phyloP scores from a whole-genome alignment of 2,888 invertebrate genomes.

The Digitonthophagus gazella region DNA sequence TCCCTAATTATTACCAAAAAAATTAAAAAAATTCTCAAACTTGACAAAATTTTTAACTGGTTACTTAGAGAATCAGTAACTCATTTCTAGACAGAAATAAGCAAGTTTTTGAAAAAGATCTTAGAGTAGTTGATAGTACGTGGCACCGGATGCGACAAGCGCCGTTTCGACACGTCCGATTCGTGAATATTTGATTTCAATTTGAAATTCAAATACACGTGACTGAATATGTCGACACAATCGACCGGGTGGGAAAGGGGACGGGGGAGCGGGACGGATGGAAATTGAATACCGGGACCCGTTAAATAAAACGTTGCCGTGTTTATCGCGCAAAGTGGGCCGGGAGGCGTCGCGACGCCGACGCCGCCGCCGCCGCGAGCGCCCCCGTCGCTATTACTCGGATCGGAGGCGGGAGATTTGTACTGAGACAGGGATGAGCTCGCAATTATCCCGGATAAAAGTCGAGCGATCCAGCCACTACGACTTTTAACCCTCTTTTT shows the following conservation, averaged over 20 bases:
- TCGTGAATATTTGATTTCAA: constrained; percentile 50
- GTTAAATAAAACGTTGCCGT: constrained; percentile 8
- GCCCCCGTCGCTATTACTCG: constrained; percentile 6
- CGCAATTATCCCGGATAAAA: constrained; percentile 15
- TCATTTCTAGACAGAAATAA: too few species aligned
- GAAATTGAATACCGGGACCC: constrained; percentile 2
- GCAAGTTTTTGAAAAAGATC: too few species aligned
- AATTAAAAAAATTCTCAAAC: too few species aligned
- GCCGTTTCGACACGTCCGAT: constrained; percentile 43
- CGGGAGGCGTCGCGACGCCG: neutral
- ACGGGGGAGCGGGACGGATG: neutral
- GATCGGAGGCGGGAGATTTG: constrained; percentile 1
- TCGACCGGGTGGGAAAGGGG: neutral
- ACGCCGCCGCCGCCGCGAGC: neutral
- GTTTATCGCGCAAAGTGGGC: neutral
- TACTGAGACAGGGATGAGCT: constrained; percentile 13
- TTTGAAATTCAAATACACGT: constrained; percentile 47
- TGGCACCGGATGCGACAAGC: constrained; percentile 33
- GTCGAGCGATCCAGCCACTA: neutral
- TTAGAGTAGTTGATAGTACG: too few species aligned
- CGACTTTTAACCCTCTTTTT: neutral
- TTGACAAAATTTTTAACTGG: too few species aligned
- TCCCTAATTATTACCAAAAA: too few species aligned
- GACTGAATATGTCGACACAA: constrained; percentile 13
- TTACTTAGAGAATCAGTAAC: too few species aligned